Evolutionary conservation across 2,113 vertebrate species (phyloP).

Genomic region (Apodemus sylvaticus): DNA sequence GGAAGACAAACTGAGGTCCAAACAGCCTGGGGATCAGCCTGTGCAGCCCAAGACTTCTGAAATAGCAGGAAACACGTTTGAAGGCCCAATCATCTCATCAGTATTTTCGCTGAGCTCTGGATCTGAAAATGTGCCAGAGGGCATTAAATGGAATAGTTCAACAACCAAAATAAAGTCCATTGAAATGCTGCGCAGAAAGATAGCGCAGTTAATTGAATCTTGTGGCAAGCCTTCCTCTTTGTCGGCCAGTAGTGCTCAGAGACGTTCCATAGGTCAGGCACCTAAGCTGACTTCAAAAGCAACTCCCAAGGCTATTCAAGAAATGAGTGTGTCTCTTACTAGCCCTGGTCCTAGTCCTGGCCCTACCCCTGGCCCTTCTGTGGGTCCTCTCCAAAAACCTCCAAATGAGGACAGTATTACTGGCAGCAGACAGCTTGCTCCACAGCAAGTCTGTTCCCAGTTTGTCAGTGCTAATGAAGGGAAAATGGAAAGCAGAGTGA

Average conservation of each 20-base stretch:
- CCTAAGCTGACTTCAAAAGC: conserved; percentile 43
- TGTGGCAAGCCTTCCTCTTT: conserved; percentile 75
- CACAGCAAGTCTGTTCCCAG: neutral
- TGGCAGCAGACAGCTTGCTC: neutral
- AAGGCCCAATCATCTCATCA: conserved; percentile 94
- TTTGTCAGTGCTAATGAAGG: neutral
- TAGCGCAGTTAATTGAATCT: conserved; percentile 84
- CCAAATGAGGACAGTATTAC: neutral
- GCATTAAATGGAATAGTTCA: conserved; percentile 85
- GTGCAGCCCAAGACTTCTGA: conserved; percentile 70
- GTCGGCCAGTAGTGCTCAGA: neutral
- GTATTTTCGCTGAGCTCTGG: conserved; percentile 95
- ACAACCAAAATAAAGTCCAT: conserved; percentile 79
- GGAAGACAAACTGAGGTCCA: neutral
- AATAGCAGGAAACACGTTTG: conserved; percentile 66
- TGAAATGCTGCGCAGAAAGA: conserved; percentile 82
- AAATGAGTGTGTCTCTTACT: neutral
- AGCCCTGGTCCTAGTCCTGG: neutral
- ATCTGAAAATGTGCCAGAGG: conserved; percentile 84
- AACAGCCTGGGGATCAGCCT: conserved; percentile 54
- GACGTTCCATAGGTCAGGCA: conserved; percentile 54
- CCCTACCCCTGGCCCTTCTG: neutral
- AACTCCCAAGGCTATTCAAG: neutral
- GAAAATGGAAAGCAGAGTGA: conserved; percentile 68
- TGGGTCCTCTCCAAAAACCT: neutral